Base-by-base conservation (phyloP, 2,888 invertebrate species). In the Sinohyriopsis cumingii region DNA sequence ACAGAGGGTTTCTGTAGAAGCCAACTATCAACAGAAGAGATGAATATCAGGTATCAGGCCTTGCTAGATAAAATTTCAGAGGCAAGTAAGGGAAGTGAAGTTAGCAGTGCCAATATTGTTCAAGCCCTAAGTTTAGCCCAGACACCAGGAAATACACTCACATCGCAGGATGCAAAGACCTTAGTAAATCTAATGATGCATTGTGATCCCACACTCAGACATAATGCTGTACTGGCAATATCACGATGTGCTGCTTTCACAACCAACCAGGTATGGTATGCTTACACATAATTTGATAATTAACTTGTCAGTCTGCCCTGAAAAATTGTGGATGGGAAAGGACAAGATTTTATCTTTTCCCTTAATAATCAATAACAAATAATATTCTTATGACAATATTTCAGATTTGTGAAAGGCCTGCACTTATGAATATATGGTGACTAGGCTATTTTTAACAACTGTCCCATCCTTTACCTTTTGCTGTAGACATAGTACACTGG, bases 211-310 rank as follows among this genome's bases (percentile, higher is more conserved):
- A 89, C 89, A 18, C 84, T 92, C 5, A 85, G 92, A 57, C 89
- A 91, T 77, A 89, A 91, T 73, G 91, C 91, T 19, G 84, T 92
- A 55, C 90, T 89, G n/a, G 91, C 91, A 55, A 90, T 92, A 66
- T 90, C 91, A 67, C 91, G 91, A 81, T 91, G 91, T 84, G 91
- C 91, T 18, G 91, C 92, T 19, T 92, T 92, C 81, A 89, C 91
- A 59, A 87, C 87, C 64, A 92, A 92, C 84, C 91, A 91, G 89
- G 92, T 92, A 67, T 72, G 82, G 33, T 33, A 33, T 33, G 7
- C 7, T 33, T 33, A 33, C 7, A 1, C 45, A 45, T 45, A 3
- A 12, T 12, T 45, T 45, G 45, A 45, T 0, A 45, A 45, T 12
- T 45, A 45, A 45, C 3, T 45, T 45, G 45, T 45, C 12, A 12